phyloP scores from a whole-genome alignment of 2,113 vertebrate species.

The Halichoeres trimaculatus region DNA sequence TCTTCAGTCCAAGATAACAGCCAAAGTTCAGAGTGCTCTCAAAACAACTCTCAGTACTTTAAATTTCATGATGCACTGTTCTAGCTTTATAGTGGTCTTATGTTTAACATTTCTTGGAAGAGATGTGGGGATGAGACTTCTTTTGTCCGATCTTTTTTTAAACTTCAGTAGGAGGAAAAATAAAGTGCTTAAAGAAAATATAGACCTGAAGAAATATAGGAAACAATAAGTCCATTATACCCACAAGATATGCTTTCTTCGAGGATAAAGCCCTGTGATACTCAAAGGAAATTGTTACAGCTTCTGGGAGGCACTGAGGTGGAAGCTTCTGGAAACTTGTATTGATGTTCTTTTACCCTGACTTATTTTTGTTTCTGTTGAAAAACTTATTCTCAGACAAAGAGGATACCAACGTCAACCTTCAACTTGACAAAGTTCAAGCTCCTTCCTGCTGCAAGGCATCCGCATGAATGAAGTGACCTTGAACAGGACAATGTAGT shows the following conservation, averaged over 20 bases:
- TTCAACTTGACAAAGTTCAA: slow-evolving; percentile 37
- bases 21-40: too few relatives aligned
- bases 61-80: too few relatives aligned
- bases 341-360: not conserved
- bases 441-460: slow-evolving; percentile 10
- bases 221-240: not conserved
- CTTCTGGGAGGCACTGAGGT: slow-evolving; percentile 32
- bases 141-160: not conserved
- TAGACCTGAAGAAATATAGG: not conserved
- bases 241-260: not conserved
- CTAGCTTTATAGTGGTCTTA: too few relatives aligned
- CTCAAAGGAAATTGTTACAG: slow-evolving; percentile 19
- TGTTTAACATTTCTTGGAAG: too few relatives aligned
- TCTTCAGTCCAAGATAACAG: not conserved
- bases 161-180: not conserved
- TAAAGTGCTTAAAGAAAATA: not conserved
- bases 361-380: slow-evolving; percentile 10
- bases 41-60: not conserved
- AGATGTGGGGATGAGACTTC: too few relatives aligned
- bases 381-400: slow-evolving; percentile 13
- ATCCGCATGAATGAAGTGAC: slow-evolving; percentile 17
- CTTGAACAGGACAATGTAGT: slow-evolving; percentile 43
- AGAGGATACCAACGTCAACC: slow-evolving; percentile 14
- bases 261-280: slow-evolving; percentile 18
- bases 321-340: not conserved